Conservation (phyloP, 2,888 invertebrate species). For the Polydrusus tereticollis region DNA sequence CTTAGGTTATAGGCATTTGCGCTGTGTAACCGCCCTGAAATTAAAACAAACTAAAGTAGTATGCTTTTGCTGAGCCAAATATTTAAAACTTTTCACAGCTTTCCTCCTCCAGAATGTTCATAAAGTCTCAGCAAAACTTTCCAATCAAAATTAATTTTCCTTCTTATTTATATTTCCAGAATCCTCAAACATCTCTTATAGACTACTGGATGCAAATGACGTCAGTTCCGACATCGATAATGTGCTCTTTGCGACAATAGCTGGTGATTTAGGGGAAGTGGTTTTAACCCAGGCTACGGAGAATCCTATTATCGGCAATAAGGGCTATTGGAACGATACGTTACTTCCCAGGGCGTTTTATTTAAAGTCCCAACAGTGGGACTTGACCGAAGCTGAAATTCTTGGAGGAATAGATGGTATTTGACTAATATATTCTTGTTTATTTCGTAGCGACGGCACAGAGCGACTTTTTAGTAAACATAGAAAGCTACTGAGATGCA, state of each 20-base stretch:
- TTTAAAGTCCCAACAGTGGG: slow-evolving; percentile 71
- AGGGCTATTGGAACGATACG: slow-evolving; percentile 77
- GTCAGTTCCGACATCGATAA: slow-evolving; percentile 65
- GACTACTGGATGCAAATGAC: slow-evolving; percentile 29
- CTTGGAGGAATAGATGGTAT: slow-evolving; percentile 78
- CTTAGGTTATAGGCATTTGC: no score
- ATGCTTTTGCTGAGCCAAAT: no score
- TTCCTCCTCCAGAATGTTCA: no score
- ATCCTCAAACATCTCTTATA: slow-evolving; percentile 9
- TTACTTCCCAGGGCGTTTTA: slow-evolving; percentile 72
- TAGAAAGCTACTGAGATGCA: no score
- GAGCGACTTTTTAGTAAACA: no score
- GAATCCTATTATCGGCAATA: slow-evolving; percentile 68
- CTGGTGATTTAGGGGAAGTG: slow-evolving; percentile 78
- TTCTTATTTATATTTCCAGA: slow-evolving; percentile 9
- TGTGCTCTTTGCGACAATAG: slow-evolving; percentile 73
- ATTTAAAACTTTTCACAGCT: no score
- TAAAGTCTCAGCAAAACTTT: no score
- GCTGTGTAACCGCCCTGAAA: no score
- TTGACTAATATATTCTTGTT: neutral
- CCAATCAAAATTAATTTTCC: no score
- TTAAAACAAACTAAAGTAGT: no score
- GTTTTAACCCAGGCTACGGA: slow-evolving; percentile 74
- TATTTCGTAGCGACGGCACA: slow-evolving; percentile 28
- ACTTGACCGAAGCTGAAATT: slow-evolving; percentile 78